A percentile compares a stretch with the other conserved stretches of the same genome.
Conservation (phyloP, 2,888 invertebrate species). For the Hymenopus coronatus region DNA sequence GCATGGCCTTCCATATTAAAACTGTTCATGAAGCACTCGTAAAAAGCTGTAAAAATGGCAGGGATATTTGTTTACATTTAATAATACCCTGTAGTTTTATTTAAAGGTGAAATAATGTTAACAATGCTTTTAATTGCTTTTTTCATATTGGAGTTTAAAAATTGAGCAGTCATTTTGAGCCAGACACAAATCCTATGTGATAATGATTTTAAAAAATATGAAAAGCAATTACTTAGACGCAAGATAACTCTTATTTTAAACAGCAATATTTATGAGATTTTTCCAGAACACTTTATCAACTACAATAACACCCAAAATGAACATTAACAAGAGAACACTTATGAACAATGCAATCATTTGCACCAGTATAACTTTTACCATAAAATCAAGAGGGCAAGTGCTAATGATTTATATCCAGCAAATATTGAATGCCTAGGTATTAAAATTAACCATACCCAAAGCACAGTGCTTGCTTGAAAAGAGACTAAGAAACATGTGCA, state of each 20-base stretch:
- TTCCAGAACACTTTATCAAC: not conserved
- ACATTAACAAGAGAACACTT: not conserved
- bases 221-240: not conserved
- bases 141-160: not conserved
- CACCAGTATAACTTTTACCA: not conserved
- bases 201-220: not conserved
- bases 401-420: not conserved
- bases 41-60: not conserved
- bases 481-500: not conserved
- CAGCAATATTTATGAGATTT: not conserved
- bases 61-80: not conserved
- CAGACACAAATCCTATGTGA: not conserved
- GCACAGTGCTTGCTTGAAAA: not conserved
- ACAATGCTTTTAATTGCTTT: not conserved
- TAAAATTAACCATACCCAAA: not conserved
- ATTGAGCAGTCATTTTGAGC: not conserved
- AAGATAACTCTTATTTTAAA: not conserved
- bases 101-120: not conserved
- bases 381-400: not conserved
- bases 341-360: not conserved
- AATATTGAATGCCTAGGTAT: not conserved
- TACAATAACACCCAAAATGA: not conserved
- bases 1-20: not conserved
- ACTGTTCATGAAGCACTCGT: not conserved
- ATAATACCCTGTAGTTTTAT: not conserved